phyloP scores from a whole-genome alignment of 2,113 vertebrate species.

The Lutjanus erythropterus region DNA sequence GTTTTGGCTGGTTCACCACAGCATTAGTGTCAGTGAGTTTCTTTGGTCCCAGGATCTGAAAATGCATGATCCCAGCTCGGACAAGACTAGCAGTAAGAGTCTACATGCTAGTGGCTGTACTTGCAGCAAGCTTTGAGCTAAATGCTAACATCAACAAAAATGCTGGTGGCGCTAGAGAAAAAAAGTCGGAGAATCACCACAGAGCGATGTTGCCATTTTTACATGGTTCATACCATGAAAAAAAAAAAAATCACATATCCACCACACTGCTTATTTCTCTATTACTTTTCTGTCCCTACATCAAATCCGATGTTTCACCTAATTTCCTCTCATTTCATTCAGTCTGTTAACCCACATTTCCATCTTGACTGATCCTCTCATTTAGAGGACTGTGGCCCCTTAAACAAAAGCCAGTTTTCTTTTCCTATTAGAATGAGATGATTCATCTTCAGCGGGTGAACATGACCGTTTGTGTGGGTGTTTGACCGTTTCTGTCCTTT shows the following conservation, averaged over 20 bases:
- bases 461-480: neutral
- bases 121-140: no score
- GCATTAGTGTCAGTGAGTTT: neutral
- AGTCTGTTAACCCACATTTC: slow-evolving; percentile 8
- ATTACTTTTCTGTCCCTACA: neutral
- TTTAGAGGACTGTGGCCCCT: neutral
- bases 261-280: neutral
- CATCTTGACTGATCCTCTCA: neutral
- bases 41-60: neutral
- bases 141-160: neutral
- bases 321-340: slow-evolving; percentile 19
- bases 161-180: neutral
- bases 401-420: slow-evolving; percentile 64
- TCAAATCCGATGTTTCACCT: neutral
- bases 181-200: neutral
- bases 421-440: slow-evolving; percentile 65
- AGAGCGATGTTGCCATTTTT: neutral
- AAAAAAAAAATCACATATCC: neutral
- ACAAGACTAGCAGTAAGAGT: neutral
- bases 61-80: neutral
- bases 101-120: neutral
- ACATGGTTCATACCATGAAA: neutral
- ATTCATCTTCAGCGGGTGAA: slow-evolving; percentile 1
- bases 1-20: neutral
- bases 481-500: slow-evolving; percentile 34